Conservation (phyloP, 2,797 vertebrate genomes). For the Poecilia velifera region DNA sequence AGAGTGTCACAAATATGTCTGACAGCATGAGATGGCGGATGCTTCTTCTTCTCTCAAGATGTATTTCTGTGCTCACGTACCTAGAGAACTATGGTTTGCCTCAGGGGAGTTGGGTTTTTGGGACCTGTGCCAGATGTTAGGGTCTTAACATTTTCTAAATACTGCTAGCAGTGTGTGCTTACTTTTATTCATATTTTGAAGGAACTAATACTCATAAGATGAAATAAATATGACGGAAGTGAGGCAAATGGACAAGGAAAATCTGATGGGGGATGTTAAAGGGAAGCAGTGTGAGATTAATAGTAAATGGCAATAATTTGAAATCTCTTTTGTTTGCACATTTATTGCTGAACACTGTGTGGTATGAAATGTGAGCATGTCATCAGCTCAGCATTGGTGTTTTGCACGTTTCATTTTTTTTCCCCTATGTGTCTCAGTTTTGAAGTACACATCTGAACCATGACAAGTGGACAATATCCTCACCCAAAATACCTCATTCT, state of each 20-base stretch:
- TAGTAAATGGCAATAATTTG: neutral
- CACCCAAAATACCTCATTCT: slow-evolving; percentile 62
- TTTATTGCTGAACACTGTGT: neutral
- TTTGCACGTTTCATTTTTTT: neutral
- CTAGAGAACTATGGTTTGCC: slow-evolving; percentile 61
- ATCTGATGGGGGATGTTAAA: slow-evolving; percentile 19
- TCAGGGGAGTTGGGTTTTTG: slow-evolving; percentile 47
- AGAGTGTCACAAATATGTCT: slow-evolving; percentile 65
- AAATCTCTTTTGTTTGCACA: neutral
- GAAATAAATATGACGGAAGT: slow-evolving; percentile 38
- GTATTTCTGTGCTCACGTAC: slow-evolving; percentile 64
- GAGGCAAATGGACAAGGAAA: slow-evolving; percentile 25
- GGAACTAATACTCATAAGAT: slow-evolving; percentile 25
- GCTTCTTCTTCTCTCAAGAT: slow-evolving; percentile 60
- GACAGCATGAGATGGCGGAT: slow-evolving; percentile 52
- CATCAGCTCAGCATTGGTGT: neutral
- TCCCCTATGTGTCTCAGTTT: neutral
- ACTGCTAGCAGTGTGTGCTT: slow-evolving; percentile 63
- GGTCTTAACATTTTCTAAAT: slow-evolving; percentile 67
- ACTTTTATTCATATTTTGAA: slow-evolving; percentile 63
- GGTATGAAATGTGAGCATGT: neutral
- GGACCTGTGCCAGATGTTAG: slow-evolving; percentile 62
- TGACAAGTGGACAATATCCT: slow-evolving; percentile 48
- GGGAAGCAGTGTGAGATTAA: slow-evolving; percentile 24
- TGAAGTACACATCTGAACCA: slow-evolving; percentile 20